phyloP scores from a whole-genome alignment of 2,797 vertebrate genomes.

The Megalops cyprinoides region DNA sequence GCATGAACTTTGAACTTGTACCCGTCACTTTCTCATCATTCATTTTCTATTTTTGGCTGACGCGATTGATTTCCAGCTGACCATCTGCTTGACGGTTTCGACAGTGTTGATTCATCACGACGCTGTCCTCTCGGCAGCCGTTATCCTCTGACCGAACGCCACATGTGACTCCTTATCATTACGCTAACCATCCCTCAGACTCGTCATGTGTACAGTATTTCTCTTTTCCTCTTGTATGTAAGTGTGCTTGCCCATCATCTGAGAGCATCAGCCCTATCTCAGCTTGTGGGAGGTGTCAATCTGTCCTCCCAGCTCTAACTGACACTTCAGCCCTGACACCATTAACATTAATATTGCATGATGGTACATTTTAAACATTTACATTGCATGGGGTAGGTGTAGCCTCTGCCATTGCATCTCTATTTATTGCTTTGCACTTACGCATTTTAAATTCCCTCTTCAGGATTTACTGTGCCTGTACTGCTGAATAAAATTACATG shows the following conservation, averaged over 20 bases:
- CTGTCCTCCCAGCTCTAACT: not conserved
- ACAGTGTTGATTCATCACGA: not conserved
- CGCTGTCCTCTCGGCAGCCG: not conserved
- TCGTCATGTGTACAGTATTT: not conserved
- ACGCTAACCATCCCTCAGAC: not conserved
- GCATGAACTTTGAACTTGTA: not conserved
- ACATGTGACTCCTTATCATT: too few species aligned
- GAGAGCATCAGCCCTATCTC: not conserved
- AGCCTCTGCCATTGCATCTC: not conserved
- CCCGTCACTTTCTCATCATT: constrained; percentile 13
- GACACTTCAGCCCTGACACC: not conserved
- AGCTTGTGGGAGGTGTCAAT: not conserved
- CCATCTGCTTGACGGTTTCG: not conserved
- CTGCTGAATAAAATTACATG: not conserved
- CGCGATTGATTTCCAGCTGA: not conserved
- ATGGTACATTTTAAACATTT: not conserved
- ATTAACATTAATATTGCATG: not conserved
- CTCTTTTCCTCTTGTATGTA: not conserved
- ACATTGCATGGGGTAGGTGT: not conserved
- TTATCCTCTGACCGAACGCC: not conserved
- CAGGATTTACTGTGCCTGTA: not conserved
- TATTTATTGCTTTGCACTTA: not conserved
- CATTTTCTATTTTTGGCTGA: not conserved
- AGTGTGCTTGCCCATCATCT: constrained; percentile 5
- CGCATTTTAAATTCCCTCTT: not conserved